Evolutionary conservation across 2,888 invertebrate species (phyloP).

Genomic region (Allygus modestus): DNA sequence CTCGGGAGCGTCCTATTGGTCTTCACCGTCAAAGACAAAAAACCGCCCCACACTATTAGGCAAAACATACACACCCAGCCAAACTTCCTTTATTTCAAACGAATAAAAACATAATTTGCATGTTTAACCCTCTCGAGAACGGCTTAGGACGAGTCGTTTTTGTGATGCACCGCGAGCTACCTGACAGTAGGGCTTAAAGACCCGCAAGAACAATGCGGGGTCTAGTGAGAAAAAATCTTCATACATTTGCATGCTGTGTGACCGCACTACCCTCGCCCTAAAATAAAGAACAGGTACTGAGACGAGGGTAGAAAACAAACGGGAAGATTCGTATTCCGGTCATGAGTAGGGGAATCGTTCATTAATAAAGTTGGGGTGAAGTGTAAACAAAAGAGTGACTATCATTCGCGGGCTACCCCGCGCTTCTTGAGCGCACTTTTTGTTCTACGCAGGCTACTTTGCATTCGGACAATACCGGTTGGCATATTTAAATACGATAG

Average conservation of each 20-base stretch:
- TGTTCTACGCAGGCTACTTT: conserved; percentile 63
- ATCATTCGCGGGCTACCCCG: conserved; percentile 37
- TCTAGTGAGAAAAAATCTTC: conserved; percentile 64
- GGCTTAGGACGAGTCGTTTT: conserved; percentile 60
- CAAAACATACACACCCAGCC: conserved; percentile 68
- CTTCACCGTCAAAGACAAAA: conserved; percentile 63
- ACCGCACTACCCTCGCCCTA: conserved; percentile 60
- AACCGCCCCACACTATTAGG: conserved; percentile 68
- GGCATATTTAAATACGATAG: conserved; percentile 64
- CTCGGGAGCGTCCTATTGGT: conserved; percentile 53
- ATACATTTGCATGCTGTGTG: conserved; percentile 63
- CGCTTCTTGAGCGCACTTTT: conserved; percentile 47
- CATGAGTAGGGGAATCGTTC: conserved; percentile 61
- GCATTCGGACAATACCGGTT: conserved; percentile 60
- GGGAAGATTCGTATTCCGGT: conserved; percentile 47
- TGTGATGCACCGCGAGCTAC: conserved; percentile 58
- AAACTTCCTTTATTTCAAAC: conserved; percentile 64
- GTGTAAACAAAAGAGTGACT: conserved; percentile 64
- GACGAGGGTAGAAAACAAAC: conserved; percentile 60
- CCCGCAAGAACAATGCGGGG: conserved; percentile 64
- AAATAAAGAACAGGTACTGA: conserved; percentile 63
- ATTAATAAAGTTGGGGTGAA: conserved; percentile 65
- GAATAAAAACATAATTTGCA: conserved; percentile 70
- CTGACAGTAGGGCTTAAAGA: conserved; percentile 65
- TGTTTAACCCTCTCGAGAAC: conserved; percentile 70